phyloP scores from a whole-genome alignment of 2,797 vertebrate species.

The Chaetophractus vellerosus region DNA sequence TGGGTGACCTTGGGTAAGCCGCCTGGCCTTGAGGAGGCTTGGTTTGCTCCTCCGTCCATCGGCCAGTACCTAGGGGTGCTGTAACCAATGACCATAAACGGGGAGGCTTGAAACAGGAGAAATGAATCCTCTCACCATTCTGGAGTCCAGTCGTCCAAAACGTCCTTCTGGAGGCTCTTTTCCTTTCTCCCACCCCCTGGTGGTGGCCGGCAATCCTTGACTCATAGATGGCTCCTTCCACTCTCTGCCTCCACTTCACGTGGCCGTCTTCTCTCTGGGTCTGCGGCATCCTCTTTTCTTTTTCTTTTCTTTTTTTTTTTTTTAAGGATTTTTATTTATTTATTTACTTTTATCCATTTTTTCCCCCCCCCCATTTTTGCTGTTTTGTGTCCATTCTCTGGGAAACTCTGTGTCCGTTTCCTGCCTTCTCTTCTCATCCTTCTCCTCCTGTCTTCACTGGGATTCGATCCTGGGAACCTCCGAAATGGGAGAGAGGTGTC shows the following conservation, averaged over 20 bases:
- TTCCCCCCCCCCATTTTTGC: too few relatives aligned
- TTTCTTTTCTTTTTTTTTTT: too few relatives aligned
- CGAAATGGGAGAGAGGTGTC: too few relatives aligned
- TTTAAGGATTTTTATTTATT: too few relatives aligned
- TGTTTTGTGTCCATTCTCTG: too few relatives aligned
- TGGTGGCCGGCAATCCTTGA: not conserved
- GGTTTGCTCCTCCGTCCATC: not conserved
- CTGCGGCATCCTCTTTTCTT: too few relatives aligned
- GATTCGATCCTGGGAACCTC: too few relatives aligned
- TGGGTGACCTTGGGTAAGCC: not conserved
- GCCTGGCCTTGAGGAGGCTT: not conserved
- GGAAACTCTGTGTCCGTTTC: too few relatives aligned
- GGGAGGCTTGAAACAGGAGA: not conserved
- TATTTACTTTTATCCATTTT: too few relatives aligned
- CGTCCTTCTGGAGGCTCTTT: not conserved
- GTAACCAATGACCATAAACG: not conserved
- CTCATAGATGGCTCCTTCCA: not conserved
- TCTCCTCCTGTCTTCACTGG: too few relatives aligned
- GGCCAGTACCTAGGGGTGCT: not conserved
- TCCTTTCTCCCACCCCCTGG: not conserved
- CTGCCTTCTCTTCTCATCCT: too few relatives aligned
- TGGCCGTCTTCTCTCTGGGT: too few relatives aligned
- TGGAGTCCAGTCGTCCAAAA: not conserved
- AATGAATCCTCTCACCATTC: not conserved
- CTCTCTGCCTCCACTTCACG: not conserved